Percentiles rank a stretch among this genome's conserved stretches.
These are phyloP conservation scores for Channallabes apus DNA, from an alignment of 2,797 vertebrate species.

Conservation along the genomic window DNA sequence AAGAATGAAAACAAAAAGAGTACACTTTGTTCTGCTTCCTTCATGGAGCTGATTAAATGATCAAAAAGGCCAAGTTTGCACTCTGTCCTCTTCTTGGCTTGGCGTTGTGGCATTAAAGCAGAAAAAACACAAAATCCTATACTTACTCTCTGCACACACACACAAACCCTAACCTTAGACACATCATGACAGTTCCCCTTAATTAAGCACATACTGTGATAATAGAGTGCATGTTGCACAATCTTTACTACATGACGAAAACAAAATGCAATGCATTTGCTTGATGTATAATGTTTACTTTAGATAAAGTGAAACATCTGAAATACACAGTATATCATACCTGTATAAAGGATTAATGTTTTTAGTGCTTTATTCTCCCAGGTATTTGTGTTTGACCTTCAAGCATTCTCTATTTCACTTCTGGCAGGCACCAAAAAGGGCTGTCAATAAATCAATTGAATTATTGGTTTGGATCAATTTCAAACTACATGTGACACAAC, in stretches of 20 bases:
- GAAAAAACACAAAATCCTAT: conserved; percentile 15
- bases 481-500: background rate
- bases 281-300: background rate
- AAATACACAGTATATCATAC: background rate
- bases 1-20: background rate
- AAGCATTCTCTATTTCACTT: conserved; percentile 11
- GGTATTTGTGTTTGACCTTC: background rate
- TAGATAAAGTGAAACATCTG: too few species aligned
- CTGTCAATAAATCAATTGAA: conserved; percentile 27
- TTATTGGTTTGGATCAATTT: conserved; percentile 39
- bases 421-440: background rate
- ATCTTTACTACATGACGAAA: background rate
- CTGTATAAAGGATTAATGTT: background rate
- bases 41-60: conserved; percentile 40
- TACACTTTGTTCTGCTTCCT: conserved; percentile 41
- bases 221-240: background rate
- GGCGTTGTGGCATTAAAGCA: background rate
- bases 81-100: conserved; percentile 26
- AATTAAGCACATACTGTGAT: background rate
- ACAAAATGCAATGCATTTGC: background rate
- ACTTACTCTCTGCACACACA: background rate
- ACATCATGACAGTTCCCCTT: background rate
- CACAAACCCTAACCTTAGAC: background rate
- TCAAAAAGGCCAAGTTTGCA: conserved; percentile 39
- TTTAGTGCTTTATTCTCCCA: background rate